A percentile compares a stretch with the other conserved stretches of the same genome.
These are phyloP conservation scores for Nyctalus aviator DNA, from an alignment of 2,797 vertebrate genomes.

Conservation along the genomic window DNA sequence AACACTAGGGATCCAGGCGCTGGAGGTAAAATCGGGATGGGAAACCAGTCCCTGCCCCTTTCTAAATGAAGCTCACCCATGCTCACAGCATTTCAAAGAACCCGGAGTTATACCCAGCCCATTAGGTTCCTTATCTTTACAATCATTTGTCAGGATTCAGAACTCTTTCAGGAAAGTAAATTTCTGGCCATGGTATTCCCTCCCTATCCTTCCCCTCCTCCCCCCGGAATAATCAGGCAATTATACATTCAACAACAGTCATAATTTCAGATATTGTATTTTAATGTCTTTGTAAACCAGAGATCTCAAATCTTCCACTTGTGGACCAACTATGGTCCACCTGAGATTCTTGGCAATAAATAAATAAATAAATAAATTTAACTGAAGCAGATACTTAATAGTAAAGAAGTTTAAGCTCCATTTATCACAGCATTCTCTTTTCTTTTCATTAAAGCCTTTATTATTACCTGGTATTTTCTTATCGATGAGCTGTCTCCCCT, in stretches of 20 bases:
- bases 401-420: not conserved
- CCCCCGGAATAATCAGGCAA: constrained; percentile 33
- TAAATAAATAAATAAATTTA: not conserved
- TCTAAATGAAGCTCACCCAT: constrained; percentile 60
- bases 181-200: not conserved
- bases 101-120: not conserved
- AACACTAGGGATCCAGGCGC: constrained; percentile 57
- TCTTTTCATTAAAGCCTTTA: not conserved
- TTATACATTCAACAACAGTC: constrained; percentile 6
- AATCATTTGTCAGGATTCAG: not conserved
- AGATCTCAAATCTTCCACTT: not conserved
- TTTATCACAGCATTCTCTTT: not conserved
- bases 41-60: not conserved
- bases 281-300: not conserved
- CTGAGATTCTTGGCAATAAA: constrained; percentile 29
- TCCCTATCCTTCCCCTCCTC: not conserved
- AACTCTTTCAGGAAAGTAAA: constrained; percentile 7
- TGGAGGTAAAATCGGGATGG: constrained; percentile 61
- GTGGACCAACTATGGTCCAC: not conserved
- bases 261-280: constrained; percentile 50
- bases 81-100: constrained; percentile 12
- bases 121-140: not conserved
- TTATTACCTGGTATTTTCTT: not conserved
- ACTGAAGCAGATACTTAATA: not conserved
- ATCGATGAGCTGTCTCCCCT: not conserved